These are phyloP conservation scores for Silvanus unidentatus DNA, from an alignment of 2,888 invertebrate genomes.

Conservation along the genomic window DNA sequence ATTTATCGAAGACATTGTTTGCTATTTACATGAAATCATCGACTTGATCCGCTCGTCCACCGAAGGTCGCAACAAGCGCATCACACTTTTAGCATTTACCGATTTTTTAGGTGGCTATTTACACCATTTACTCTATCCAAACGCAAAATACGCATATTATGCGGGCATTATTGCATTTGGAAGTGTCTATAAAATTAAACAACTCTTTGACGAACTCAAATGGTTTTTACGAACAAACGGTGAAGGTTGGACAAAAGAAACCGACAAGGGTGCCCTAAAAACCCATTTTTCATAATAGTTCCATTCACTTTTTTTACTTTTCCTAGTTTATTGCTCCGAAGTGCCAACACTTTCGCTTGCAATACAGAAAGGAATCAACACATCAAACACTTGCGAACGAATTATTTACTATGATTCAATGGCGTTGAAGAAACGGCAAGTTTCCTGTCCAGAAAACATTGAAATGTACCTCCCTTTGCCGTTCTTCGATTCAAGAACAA, in stretches of 20 bases:
- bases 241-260: constrained; percentile 49
- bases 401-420: constrained; percentile 12
- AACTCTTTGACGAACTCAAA: constrained; percentile 55
- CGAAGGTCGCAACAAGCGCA: constrained; percentile 36
- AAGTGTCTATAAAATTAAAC: constrained; percentile 51
- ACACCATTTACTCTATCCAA: constrained; percentile 54
- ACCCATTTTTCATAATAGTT: background rate
- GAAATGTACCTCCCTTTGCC: constrained; percentile 48
- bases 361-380: background rate
- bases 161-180: constrained; percentile 54
- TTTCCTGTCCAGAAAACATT: constrained; percentile 33
- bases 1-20: constrained; percentile 37
- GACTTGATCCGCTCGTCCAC: constrained; percentile 32
- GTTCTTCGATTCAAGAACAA: constrained; percentile 51
- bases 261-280: constrained; percentile 16
- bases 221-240: constrained; percentile 55
- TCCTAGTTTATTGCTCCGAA: background rate
- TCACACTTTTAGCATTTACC: constrained; percentile 39
- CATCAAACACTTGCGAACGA: background rate
- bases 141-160: constrained; percentile 57
- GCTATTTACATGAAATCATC: constrained; percentile 38
- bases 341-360: background rate
- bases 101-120: constrained; percentile 52
- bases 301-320: constrained; percentile 7
- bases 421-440: constrained; percentile 23